These are phyloP conservation scores for Noturus placidus DNA, from an alignment of 2,113 vertebrate genomes.

Conservation along the genomic window DNA sequence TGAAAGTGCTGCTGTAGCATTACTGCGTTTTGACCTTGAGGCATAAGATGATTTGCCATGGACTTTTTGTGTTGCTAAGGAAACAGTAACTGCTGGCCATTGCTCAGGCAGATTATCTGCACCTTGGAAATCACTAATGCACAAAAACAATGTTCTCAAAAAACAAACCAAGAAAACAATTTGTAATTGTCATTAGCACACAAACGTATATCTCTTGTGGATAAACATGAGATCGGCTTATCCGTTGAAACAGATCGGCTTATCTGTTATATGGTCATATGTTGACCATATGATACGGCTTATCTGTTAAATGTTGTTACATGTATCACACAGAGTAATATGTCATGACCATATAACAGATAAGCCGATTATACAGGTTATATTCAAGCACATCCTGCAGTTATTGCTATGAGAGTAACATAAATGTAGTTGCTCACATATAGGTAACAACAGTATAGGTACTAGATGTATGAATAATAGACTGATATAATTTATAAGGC, in stretches of 20 bases:
- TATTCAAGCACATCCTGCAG: background rate
- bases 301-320: no score
- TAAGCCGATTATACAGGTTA: background rate
- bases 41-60: constrained; percentile 5
- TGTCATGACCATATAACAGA: background rate
- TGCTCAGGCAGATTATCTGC: background rate
- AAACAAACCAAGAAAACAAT: background rate
- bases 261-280: no score
- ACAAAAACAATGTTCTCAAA: background rate
- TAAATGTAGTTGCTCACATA: no score
- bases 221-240: no score
- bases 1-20: constrained; percentile 37
- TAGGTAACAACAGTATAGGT: no score
- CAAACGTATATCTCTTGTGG: background rate
- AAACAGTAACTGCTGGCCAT: constrained; percentile 4
- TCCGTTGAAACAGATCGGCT: no score
- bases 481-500: no score
- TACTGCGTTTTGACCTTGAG: constrained; percentile 42
- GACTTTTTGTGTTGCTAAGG: constrained; percentile 20
- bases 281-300: no score
- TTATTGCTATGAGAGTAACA: background rate
- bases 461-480: no score
- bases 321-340: background rate
- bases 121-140: background rate
- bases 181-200: background rate